These are phyloP conservation scores for Ethmia dodecea DNA, from an alignment of 2,888 invertebrate genomes.

Conservation along the genomic window DNA sequence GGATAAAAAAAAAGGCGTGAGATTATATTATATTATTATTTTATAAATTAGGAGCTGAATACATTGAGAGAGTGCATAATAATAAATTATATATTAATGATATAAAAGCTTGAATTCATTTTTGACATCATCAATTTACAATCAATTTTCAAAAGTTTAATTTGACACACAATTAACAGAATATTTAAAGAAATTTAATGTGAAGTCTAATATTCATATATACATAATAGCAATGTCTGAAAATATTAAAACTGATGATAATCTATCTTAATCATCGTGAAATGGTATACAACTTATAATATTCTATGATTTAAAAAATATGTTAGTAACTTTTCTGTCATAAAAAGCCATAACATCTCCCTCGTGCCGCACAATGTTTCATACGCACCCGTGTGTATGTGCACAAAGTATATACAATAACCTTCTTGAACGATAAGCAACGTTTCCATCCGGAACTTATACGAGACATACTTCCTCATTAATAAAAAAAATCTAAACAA, in stretches of 20 bases:
- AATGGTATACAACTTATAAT: too few species aligned
- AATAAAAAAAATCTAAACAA: not conserved
- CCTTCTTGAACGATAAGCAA: constrained; percentile 15
- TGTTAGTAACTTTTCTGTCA: constrained; percentile 24
- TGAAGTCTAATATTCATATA: constrained; percentile 52
- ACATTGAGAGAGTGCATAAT: constrained; percentile 32
- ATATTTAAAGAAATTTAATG: constrained; percentile 26
- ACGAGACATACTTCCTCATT: constrained; percentile 2
- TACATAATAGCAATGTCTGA: constrained; percentile 33
- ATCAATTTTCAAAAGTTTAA: constrained; percentile 44
- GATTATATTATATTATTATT: too few species aligned
- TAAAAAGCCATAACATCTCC: constrained; percentile 28
- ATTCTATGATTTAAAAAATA: too few species aligned
- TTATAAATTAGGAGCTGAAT: constrained; percentile 47
- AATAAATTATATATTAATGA: constrained; percentile 52
- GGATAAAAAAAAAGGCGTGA: too few species aligned
- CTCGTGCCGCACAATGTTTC: constrained; percentile 10
- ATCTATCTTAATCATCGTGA: constrained; percentile 10
- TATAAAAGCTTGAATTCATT: constrained; percentile 56
- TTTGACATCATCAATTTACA: constrained; percentile 62
- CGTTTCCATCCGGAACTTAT: constrained; percentile 1
- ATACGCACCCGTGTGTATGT: constrained; percentile 16
- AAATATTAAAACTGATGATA: constrained; percentile 23
- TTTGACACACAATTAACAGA: constrained; percentile 38
- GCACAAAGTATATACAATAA: constrained; percentile 26